Percentiles rank a stretch among this genome's conserved stretches.
Conservation (phyloP, 2,888 invertebrate species). For the Chloromyia formosa region DNA sequence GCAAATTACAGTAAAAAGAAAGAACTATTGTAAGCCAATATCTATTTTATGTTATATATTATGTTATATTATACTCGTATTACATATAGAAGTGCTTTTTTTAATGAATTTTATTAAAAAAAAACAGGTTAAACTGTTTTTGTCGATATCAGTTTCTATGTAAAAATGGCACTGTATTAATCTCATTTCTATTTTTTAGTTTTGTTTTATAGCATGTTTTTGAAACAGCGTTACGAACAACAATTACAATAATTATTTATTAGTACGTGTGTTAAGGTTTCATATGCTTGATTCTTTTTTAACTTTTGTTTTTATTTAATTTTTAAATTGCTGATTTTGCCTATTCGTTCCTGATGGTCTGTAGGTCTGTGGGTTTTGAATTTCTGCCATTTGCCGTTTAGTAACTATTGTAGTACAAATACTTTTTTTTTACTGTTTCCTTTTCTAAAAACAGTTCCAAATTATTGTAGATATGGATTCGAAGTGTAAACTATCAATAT, state of each 20-base stretch:
- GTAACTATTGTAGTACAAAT: too few relatives aligned
- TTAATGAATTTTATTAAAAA: too few relatives aligned
- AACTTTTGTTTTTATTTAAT: neutral
- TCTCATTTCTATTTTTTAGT: too few relatives aligned
- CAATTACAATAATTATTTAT: neutral
- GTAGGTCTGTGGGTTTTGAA: too few relatives aligned
- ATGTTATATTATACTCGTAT: too few relatives aligned
- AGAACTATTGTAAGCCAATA: slow-evolving; percentile 6
- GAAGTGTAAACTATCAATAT: neutral
- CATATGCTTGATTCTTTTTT: neutral
- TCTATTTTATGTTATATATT: too few relatives aligned
- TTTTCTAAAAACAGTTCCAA: neutral
- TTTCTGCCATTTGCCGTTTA: too few relatives aligned
- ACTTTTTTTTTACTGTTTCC: too few relatives aligned
- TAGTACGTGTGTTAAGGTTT: neutral
- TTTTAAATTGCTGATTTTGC: neutral
- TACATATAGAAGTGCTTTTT: too few relatives aligned
- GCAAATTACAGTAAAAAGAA: slow-evolving; percentile 19
- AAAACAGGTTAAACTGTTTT: too few relatives aligned
- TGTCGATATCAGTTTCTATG: neutral
- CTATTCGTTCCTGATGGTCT: too few relatives aligned
- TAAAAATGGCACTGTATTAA: slow-evolving; percentile 35
- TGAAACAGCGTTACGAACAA: slow-evolving; percentile 24
- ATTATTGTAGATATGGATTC: slow-evolving; percentile 16
- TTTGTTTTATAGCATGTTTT: too few relatives aligned